A percentile compares a stretch with the other conserved stretches of the same genome.
phyloP scores from a whole-genome alignment of 2,797 vertebrate genomes.

The Austrolebias charrua region DNA sequence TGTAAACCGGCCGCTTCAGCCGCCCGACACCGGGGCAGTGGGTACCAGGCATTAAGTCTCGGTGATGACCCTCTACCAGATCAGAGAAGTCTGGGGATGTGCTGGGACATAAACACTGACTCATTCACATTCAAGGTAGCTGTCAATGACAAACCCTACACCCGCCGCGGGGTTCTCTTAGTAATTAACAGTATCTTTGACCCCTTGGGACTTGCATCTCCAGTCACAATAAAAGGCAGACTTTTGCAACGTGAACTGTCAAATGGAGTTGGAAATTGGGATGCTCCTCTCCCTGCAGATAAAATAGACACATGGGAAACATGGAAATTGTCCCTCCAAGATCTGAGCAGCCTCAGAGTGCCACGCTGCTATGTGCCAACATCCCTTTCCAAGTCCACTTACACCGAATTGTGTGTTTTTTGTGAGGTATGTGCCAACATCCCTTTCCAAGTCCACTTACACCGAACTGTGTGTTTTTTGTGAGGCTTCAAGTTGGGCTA shows the following conservation, averaged over 20 bases:
- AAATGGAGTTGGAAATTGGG: neutral
- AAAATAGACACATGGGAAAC: neutral
- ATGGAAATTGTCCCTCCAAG: neutral
- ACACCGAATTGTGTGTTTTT: neutral
- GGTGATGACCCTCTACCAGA: neutral
- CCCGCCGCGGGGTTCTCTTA: neutral
- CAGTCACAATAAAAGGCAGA: neutral
- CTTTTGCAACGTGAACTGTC: neutral
- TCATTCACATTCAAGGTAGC: neutral
- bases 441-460: neutral
- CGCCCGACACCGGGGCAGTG: too few relatives aligned
- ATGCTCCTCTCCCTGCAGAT: neutral
- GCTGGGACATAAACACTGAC: conserved; percentile 1
- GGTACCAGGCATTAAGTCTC: too few relatives aligned
- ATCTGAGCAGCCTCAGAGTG: neutral
- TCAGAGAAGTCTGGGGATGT: neutral
- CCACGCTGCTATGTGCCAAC: neutral
- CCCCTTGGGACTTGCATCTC: neutral
- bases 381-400: neutral
- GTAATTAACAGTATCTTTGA: conserved; percentile 3
- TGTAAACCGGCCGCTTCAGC: too few relatives aligned
- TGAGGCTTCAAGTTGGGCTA: conserved; percentile 28
- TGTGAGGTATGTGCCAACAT: too few relatives aligned
- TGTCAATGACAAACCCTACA: neutral
- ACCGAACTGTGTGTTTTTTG: conserved; percentile 7